A percentile compares a stretch with the other conserved stretches of the same genome.
phyloP scores from a whole-genome alignment of 2,888 invertebrate genomes.

The Epinotia nisella region DNA sequence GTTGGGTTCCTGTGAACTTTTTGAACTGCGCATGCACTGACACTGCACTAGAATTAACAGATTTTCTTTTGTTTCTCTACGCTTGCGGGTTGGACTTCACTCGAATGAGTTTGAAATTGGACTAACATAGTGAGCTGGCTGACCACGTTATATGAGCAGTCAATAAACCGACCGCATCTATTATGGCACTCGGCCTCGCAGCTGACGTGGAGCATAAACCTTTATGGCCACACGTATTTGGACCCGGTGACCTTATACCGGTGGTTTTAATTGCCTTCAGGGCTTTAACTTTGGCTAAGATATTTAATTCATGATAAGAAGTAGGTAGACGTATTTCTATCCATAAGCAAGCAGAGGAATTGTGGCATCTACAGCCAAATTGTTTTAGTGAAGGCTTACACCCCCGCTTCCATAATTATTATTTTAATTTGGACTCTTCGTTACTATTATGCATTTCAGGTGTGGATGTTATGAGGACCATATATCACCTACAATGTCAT shows the following conservation, averaged over 20 bases:
- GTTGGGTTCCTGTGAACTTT: not conserved
- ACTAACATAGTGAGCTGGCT: conserved; percentile 72
- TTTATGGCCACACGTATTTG: conserved; percentile 72
- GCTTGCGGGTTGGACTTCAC: conserved; percentile 66
- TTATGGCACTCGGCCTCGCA: conserved; percentile 71
- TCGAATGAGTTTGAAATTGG: conserved; percentile 79
- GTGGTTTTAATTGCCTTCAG: conserved; percentile 39
- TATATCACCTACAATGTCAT: too few relatives aligned
- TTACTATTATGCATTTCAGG: too few relatives aligned
- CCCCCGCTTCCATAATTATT: too few relatives aligned
- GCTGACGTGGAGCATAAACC: conserved; percentile 79
- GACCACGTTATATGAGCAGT: conserved; percentile 79
- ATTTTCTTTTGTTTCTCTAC: conserved; percentile 48
- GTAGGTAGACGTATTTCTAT: not conserved
- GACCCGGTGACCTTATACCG: conserved; percentile 73
- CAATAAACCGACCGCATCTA: conserved; percentile 83
- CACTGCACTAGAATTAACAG: conserved; percentile 42
- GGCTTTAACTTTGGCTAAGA: conserved; percentile 23
- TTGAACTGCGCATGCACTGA: conserved; percentile 7
- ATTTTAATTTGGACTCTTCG: too few relatives aligned
- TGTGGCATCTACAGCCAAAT: not conserved
- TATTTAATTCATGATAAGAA: not conserved
- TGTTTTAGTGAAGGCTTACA: not conserved
- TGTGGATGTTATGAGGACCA: too few relatives aligned
- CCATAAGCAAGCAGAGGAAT: not conserved